Evolutionary conservation across 1,140 invertebrate species (phyloP).

Genomic region (Anagrus nilaparvatae): DNA sequence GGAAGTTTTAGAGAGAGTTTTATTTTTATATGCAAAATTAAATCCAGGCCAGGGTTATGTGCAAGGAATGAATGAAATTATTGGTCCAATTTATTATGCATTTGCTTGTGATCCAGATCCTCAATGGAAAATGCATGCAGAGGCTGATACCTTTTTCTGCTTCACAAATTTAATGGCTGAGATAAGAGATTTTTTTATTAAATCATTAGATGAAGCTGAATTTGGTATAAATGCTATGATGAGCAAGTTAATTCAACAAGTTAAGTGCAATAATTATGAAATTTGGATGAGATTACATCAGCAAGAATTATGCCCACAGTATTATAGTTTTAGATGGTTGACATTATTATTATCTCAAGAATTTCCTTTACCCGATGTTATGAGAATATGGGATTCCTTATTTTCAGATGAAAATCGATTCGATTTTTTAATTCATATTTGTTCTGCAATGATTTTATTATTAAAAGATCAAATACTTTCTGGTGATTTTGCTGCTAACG

Average conservation of each 20-base stretch:
- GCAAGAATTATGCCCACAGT: slow-evolving; percentile 84
- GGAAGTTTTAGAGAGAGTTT: slow-evolving; percentile 94
- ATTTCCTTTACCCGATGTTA: slow-evolving; percentile 90
- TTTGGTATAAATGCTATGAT: slow-evolving; percentile 82
- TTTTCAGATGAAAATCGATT: slow-evolving; percentile 85
- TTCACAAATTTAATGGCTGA: slow-evolving; percentile 96
- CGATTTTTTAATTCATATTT: slow-evolving; percentile 81
- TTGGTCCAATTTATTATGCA: slow-evolving; percentile 96
- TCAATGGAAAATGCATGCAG: slow-evolving; percentile 80
- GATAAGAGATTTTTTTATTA: slow-evolving; percentile 96
- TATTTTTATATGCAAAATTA: slow-evolving; percentile 95
- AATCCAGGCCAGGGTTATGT: slow-evolving; percentile 97
- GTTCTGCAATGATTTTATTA: slow-evolving; percentile 93
- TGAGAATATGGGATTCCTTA: slow-evolving; percentile 91
- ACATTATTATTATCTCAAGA: slow-evolving; percentile 95
- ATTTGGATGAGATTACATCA: slow-evolving; percentile 65
- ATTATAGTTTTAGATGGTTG: slow-evolving; percentile 64
- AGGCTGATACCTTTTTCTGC: slow-evolving; percentile 95
- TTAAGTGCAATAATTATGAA: slow-evolving; percentile 66
- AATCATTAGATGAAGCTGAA: slow-evolving; percentile 86
- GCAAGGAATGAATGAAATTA: slow-evolving; percentile 99
- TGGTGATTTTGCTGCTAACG: slow-evolving; percentile 83
- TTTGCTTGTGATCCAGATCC: slow-evolving; percentile 83
- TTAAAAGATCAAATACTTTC: slow-evolving; percentile 69
- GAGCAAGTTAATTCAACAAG: slow-evolving; percentile 60